Evolutionary conservation across 2,888 invertebrate species (phyloP).

Genomic region (Brachycybe producta): DNA sequence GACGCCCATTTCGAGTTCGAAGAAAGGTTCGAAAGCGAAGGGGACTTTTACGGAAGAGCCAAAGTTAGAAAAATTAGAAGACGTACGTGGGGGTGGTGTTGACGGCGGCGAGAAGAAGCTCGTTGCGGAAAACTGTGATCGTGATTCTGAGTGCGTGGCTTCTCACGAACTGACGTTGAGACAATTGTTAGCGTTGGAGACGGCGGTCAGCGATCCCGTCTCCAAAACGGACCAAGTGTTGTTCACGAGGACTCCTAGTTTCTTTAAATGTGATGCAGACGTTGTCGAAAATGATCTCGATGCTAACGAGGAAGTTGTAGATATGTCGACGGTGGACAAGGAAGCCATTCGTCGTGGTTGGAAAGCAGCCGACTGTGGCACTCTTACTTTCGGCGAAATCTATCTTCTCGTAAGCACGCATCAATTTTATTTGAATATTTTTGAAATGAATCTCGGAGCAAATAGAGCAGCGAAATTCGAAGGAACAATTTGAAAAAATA

Average conservation of each 20-base stretch:
- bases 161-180: slow-evolving; percentile 17
- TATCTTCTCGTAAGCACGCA: slow-evolving; percentile 58
- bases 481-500: background rate
- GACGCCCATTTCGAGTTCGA: background rate
- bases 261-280: slow-evolving; percentile 2
- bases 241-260: background rate
- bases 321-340: background rate
- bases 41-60: background rate
- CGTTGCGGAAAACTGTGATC: background rate
- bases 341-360: slow-evolving; percentile 53
- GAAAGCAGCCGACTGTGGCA: slow-evolving; percentile 60
- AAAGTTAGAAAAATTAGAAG: background rate
- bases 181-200: slow-evolving; percentile 17
- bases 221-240: background rate
- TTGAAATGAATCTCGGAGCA: no score
- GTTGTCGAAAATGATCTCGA: slow-evolving; percentile 1
- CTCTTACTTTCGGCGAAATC: slow-evolving; percentile 74
- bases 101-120: background rate
- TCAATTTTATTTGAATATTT: slow-evolving; percentile 1
- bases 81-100: background rate
- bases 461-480: background rate
- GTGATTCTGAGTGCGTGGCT: slow-evolving; percentile 3
- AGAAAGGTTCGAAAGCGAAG: slow-evolving; percentile 3
- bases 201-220: slow-evolving; percentile 1
- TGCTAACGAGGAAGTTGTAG: background rate